These are phyloP conservation scores for Acanthaster planci DNA, from an alignment of 35 echinoderm and acorn worm species.

Conservation along the genomic window DNA sequence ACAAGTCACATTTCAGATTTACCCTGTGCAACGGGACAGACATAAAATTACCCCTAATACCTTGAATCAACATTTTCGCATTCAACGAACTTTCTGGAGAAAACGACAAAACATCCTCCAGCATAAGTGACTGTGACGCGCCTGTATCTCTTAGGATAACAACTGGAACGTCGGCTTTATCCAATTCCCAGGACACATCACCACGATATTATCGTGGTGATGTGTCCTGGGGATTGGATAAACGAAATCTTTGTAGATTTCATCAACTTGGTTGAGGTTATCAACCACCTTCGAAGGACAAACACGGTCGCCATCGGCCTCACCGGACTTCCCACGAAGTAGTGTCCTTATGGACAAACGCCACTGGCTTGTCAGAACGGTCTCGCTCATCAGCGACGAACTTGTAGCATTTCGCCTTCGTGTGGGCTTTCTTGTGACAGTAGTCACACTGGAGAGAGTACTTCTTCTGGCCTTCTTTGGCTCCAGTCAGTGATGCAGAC, in stretches of 20 bases:
- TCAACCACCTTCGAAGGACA: neutral
- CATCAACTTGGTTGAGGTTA: neutral
- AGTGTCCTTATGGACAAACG: too few species aligned
- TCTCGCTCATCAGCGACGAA: too few species aligned
- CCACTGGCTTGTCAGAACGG: too few species aligned
- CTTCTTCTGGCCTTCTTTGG: too few species aligned
- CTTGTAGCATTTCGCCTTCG: too few species aligned
- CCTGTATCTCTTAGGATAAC: conserved; percentile 30
- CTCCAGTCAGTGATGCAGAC: too few species aligned
- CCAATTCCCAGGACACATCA: neutral
- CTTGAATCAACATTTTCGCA: neutral
- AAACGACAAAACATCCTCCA: conserved; percentile 12
- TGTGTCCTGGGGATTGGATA: too few species aligned
- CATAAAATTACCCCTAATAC: conserved; percentile 10
- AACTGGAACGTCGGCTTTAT: neutral
- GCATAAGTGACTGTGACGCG: neutral
- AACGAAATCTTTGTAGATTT: neutral
- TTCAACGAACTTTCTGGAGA: neutral
- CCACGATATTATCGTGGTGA: too few species aligned
- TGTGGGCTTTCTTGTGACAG: too few species aligned
- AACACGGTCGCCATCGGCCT: neutral
- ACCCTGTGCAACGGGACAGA: too few species aligned
- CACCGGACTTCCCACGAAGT: neutral
- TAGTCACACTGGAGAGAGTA: too few species aligned
- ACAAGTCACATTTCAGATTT: too few species aligned